A percentile compares a stretch with the other conserved stretches of the same genome.
Evolutionary conservation across 1,140 invertebrate genomes (phyloP).

Genomic region (Drosophila kepulauana): DNA sequence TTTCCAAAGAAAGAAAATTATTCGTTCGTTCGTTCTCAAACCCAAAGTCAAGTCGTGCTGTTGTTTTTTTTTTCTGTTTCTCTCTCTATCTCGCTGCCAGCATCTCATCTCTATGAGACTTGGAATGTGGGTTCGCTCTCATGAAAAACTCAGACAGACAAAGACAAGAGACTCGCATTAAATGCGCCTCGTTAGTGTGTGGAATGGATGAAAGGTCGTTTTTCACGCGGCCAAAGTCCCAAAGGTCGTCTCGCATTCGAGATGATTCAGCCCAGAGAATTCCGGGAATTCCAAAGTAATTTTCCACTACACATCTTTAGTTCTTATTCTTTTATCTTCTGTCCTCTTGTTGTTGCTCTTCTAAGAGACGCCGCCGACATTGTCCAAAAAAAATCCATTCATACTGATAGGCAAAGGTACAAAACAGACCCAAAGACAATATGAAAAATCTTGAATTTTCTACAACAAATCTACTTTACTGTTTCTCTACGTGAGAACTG

Average conservation of each 20-base stretch:
- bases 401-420: slow-evolving; percentile 63
- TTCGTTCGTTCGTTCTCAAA: slow-evolving; percentile 62
- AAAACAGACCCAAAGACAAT: slow-evolving; percentile 50
- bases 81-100: slow-evolving; percentile 31
- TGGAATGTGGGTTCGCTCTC: slow-evolving; percentile 75
- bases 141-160: slow-evolving; percentile 54
- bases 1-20: slow-evolving; percentile 67
- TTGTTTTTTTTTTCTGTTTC: slow-evolving; percentile 7
- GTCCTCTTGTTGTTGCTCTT: slow-evolving; percentile 41
- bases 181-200: slow-evolving; percentile 77
- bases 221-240: slow-evolving; percentile 72
- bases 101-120: slow-evolving; percentile 60
- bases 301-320: slow-evolving; percentile 52
- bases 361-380: slow-evolving; percentile 55
- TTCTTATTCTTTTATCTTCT: slow-evolving; percentile 45
- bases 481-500: slow-evolving; percentile 64
- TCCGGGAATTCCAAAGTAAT: slow-evolving; percentile 79
- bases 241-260: slow-evolving; percentile 69
- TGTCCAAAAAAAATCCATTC: slow-evolving; percentile 54
- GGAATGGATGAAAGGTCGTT: slow-evolving; percentile 80
- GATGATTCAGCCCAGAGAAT: slow-evolving; percentile 78
- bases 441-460: slow-evolving; percentile 28
- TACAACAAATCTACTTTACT: slow-evolving; percentile 10
- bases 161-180: slow-evolving; percentile 35
- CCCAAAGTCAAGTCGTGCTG: slow-evolving; percentile 76